Percentiles rank a stretch among this genome's conserved stretches.
phyloP scores from a whole-genome alignment of 2,113 vertebrate genomes.

The Tenrec ecaudatus region DNA sequence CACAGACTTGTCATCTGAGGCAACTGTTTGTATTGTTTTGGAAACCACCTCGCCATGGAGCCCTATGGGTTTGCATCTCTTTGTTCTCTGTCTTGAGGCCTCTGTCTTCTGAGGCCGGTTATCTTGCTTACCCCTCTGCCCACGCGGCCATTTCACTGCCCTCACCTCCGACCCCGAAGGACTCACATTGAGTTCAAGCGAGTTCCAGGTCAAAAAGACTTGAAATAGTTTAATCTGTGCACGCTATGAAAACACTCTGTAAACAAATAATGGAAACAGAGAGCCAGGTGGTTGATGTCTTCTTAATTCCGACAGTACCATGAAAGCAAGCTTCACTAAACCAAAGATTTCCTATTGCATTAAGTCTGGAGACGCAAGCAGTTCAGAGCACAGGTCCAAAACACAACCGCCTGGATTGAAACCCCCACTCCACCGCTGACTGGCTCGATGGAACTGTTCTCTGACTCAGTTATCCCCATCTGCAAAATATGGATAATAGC shows the following conservation, averaged over 20 bases:
- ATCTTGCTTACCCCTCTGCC: not conserved
- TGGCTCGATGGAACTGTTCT: not conserved
- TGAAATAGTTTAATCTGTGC: not conserved
- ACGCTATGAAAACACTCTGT: not conserved
- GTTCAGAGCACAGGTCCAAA: too few relatives aligned
- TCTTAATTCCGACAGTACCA: not conserved
- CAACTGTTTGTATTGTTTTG: not conserved
- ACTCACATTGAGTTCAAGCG: not conserved
- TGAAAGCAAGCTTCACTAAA: not conserved
- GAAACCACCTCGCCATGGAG: not conserved
- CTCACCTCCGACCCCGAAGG: not conserved
- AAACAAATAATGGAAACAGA: not conserved
- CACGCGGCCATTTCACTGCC: not conserved
- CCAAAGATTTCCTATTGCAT: too few relatives aligned
- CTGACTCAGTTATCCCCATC: not conserved
- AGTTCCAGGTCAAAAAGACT: not conserved
- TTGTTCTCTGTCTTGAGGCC: not conserved
- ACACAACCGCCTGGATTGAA: too few relatives aligned
- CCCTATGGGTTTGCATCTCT: not conserved
- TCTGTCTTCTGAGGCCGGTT: not conserved
- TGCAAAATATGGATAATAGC: not conserved
- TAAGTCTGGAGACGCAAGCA: not conserved
- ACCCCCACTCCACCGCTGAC: not conserved
- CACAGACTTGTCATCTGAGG: too few relatives aligned
- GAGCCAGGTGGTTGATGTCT: accelerated